Conservation (phyloP, 2,888 invertebrate species). For the Proisotoma minuta region DNA sequence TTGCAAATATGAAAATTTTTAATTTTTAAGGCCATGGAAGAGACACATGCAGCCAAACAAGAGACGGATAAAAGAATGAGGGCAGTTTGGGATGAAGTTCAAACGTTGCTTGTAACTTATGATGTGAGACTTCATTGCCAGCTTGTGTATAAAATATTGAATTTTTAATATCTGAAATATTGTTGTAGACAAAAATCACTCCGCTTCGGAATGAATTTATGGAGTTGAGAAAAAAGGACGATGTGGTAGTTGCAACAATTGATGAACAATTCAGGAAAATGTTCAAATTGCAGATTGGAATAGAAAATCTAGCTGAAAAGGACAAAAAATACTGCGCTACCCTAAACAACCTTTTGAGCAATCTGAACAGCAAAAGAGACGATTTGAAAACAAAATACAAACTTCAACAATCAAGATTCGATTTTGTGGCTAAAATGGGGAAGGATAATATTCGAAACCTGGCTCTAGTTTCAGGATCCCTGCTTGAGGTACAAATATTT, state of each 20-base stretch:
- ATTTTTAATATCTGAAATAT: too few species aligned
- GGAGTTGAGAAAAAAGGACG: slow-evolving; percentile 34
- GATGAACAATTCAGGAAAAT: slow-evolving; percentile 37
- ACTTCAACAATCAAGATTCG: slow-evolving; percentile 25
- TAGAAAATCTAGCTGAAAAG: slow-evolving; percentile 28
- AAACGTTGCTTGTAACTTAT: slow-evolving; percentile 36
- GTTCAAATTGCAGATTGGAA: slow-evolving; percentile 28
- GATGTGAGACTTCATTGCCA: too few species aligned
- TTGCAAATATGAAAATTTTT: too few species aligned
- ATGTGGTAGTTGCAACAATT: slow-evolving; percentile 35
- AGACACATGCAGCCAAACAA: slow-evolving; percentile 32
- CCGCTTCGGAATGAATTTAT: slow-evolving; percentile 31
- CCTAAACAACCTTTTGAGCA: slow-evolving; percentile 27
- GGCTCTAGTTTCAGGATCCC: slow-evolving; percentile 27
- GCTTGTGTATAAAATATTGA: too few species aligned
- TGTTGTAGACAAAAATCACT: slow-evolving; percentile 8
- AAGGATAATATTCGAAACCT: slow-evolving; percentile 29
- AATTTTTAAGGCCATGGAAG: slow-evolving; percentile 37
- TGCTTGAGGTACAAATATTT: slow-evolving; percentile 23
- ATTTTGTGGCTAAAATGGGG: slow-evolving; percentile 22
- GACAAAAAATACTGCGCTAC: slow-evolving; percentile 26
- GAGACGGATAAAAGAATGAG: slow-evolving; percentile 33
- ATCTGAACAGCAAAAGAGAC: slow-evolving; percentile 27
- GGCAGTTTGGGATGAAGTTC: slow-evolving; percentile 35
- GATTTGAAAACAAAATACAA: slow-evolving; percentile 27